Percentiles rank a stretch among this genome's conserved stretches.
Conservation (phyloP, 2,797 vertebrate species). For the Anas capensis region DNA sequence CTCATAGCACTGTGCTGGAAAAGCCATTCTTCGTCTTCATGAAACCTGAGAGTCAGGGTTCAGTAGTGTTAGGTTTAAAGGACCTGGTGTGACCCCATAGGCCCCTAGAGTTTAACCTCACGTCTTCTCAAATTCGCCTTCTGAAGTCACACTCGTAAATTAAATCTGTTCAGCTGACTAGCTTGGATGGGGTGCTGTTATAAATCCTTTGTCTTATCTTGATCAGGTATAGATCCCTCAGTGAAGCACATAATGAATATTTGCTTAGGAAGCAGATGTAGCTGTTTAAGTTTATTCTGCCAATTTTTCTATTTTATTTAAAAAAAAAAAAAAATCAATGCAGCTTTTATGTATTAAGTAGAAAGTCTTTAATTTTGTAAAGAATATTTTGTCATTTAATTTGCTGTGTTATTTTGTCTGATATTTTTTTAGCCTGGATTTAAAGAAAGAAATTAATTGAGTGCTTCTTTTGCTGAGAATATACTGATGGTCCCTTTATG, state of each 20-base stretch:
- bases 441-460: background rate
- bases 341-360: background rate
- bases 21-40: background rate
- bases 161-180: background rate
- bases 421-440: background rate
- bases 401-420: background rate
- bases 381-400: background rate
- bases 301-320: background rate
- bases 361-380: background rate
- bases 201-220: conserved; percentile 19
- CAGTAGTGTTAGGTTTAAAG: conserved; percentile 17
- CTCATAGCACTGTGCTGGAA: background rate
- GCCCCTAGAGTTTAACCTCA: background rate
- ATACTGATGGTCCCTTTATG: background rate
- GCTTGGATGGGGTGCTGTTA: background rate
- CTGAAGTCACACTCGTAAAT: conserved; percentile 23
- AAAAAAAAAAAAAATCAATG: background rate
- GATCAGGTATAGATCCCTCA: background rate
- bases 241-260: background rate
- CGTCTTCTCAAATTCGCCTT: background rate
- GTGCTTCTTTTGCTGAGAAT: background rate
- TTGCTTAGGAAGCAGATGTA: conserved; percentile 25
- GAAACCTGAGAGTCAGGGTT: background rate
- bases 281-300: background rate
- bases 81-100: background rate